These are phyloP conservation scores for Tyria jacobaeae DNA, from an alignment of 2,888 invertebrate species.

Conservation along the genomic window DNA sequence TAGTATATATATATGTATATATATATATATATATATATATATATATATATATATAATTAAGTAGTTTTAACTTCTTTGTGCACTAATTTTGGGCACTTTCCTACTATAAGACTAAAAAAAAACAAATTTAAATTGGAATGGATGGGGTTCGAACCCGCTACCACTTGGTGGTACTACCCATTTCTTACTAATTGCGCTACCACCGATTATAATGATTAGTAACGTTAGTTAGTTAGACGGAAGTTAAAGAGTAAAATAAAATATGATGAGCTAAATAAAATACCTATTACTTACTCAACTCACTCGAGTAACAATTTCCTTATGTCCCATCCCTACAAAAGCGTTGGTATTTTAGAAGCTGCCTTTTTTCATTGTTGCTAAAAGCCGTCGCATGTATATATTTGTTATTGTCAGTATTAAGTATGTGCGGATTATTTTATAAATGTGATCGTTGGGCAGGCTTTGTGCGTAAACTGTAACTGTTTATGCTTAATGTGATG, in stretches of 20 bases:
- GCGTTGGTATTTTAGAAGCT: constrained; percentile 45
- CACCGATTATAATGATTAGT: too few relatives aligned
- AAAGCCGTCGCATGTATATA: constrained; percentile 62
- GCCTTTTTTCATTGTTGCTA: constrained; percentile 57
- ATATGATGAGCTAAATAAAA: neutral
- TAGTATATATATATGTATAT: too few relatives aligned
- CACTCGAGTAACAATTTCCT: constrained; percentile 10
- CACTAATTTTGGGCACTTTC: too few relatives aligned
- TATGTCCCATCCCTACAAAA: constrained; percentile 34
- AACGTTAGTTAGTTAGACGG: too few relatives aligned
- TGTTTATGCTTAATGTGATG: constrained; percentile 23
- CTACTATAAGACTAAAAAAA: too few relatives aligned
- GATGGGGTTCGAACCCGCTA: too few relatives aligned
- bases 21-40: too few relatives aligned
- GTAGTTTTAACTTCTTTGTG: too few relatives aligned
- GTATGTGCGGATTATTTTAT: constrained; percentile 47
- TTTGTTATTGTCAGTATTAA: constrained; percentile 54
- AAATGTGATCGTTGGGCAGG: constrained; percentile 23
- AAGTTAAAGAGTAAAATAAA: neutral
- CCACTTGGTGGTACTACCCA: too few relatives aligned
- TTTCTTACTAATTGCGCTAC: too few relatives aligned
- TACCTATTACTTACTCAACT: neutral
- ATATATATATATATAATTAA: too few relatives aligned
- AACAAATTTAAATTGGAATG: too few relatives aligned
- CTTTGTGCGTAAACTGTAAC: constrained; percentile 23